phyloP scores from a whole-genome alignment of 2,888 invertebrate genomes.

The Nebria brevicollis region DNA sequence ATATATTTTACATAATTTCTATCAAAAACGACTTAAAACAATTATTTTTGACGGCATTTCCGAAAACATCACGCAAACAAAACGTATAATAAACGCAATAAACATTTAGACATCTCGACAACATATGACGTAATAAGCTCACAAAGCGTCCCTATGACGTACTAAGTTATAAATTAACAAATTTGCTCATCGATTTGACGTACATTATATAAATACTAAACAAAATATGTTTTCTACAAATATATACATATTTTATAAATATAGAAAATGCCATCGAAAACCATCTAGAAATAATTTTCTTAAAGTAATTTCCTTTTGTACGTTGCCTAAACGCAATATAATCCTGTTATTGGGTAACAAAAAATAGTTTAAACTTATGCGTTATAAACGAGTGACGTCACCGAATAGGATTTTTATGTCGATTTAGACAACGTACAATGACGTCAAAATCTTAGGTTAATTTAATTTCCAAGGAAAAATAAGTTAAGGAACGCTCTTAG shows the following conservation, averaged over 20 bases:
- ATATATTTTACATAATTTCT: neutral
- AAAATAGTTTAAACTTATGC: neutral
- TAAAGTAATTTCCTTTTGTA: too few species aligned
- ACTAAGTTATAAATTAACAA: too few species aligned
- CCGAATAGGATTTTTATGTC: neutral
- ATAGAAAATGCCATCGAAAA: neutral
- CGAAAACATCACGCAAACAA: neutral
- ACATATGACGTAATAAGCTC: too few species aligned
- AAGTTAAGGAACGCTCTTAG: too few species aligned
- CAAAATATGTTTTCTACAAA: neutral
- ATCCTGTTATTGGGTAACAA: neutral
- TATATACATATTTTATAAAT: neutral
- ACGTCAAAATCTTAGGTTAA: neutral
- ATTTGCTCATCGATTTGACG: too few species aligned
- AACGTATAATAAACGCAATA: too few species aligned
- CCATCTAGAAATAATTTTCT: neutral
- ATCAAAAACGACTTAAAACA: neutral
- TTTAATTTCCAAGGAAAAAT: too few species aligned
- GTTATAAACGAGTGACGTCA: neutral
- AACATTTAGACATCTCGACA: too few species aligned
- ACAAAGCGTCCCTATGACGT: too few species aligned
- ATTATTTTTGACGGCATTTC: neutral
- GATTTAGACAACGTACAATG: neutral
- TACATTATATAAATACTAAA: too few species aligned
- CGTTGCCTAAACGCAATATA: neutral